Evolutionary conservation across 35 echinoderm and acorn worm genomes (phyloP), one percentile per base, ranked within the genome.

Genomic region (Anneissia japonica): DNA sequence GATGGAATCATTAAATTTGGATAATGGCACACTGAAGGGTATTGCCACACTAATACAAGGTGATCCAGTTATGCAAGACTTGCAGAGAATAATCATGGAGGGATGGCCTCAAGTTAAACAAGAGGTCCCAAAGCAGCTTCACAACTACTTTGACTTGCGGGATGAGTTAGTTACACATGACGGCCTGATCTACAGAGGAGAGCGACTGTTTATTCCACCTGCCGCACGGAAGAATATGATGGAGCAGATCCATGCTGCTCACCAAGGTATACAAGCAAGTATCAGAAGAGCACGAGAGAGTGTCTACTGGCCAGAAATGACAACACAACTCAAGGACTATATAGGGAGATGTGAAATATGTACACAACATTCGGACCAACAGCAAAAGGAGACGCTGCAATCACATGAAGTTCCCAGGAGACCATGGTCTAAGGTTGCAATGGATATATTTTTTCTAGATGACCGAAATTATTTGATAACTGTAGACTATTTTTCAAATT

Each of bases 291-390:
- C 82, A 32, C 45, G 84, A 77, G 87, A 90, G 81, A 76, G 82
- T 32, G 19, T 93, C 16, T 93, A 83, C 39, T 94, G 88, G 88
- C 92, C 88, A 30, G 79, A 73, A n/a, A 91, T 94, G 88, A 91
- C 56, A 28, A 31, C 29, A 13, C 34, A 94, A 35, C 84, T 94
- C n/a, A 76, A 81, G 40, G 51, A 84, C 13, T 95, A 86, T 32
- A 87, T 91, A 26, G 72, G 74, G n/a, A 81, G 76, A 46, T 94
- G 92, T 84, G 88, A 79, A n/a, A 84, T 64, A 56, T 94, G 92
- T 79, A 4, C n/a, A 72, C 30, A 35, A 0, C 77, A 16, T 29
- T 39, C 30, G 29, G 72, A 86, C 73, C 46, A 81, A 12, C 86
- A 46, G 29, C 16, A 31, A 17, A 23, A 31, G 0, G 85, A 86